Conservation (phyloP, 2,888 invertebrate genomes). For the Tetropium fuscum region DNA sequence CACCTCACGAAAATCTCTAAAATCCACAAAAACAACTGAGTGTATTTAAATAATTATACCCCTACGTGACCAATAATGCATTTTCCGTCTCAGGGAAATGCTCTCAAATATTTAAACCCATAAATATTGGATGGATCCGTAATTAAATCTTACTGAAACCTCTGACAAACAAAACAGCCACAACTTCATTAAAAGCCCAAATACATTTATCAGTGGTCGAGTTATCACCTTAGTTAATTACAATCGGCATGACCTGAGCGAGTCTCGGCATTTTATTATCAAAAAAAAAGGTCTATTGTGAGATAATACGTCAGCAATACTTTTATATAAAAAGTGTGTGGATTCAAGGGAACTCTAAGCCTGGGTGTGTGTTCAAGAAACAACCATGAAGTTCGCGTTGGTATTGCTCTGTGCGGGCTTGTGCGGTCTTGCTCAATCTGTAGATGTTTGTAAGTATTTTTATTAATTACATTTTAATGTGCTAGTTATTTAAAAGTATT, state of each 20-base stretch:
- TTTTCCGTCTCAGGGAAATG: too few relatives aligned
- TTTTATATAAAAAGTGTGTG: conserved; percentile 11
- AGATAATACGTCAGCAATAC: background rate
- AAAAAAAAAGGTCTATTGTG: background rate
- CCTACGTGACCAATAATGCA: too few relatives aligned
- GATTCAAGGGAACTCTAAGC: background rate
- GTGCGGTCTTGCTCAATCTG: conserved; percentile 7
- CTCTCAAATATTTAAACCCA: too few relatives aligned
- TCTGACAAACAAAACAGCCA: too few relatives aligned
- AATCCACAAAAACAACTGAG: too few relatives aligned
- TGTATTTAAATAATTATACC: too few relatives aligned
- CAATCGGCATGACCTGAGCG: background rate
- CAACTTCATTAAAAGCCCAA: too few relatives aligned
- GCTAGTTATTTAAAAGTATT: too few relatives aligned
- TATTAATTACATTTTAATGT: too few relatives aligned
- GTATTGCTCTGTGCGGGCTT: conserved; percentile 14
- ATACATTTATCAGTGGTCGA: background rate
- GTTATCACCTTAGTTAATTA: conserved; percentile 4
- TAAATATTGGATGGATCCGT: too few relatives aligned
- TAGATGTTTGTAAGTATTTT: conserved; percentile 14
- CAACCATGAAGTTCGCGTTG: conserved; percentile 27
- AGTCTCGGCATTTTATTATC: background rate
- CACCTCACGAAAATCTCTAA: too few relatives aligned
- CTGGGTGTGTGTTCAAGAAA: conserved; percentile 23
- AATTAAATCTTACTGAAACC: too few relatives aligned